Percentiles rank a stretch among this genome's conserved stretches.
These are phyloP conservation scores for Greenwoodochromis staneri DNA, from an alignment of 2,113 vertebrate genomes.

Conservation along the genomic window DNA sequence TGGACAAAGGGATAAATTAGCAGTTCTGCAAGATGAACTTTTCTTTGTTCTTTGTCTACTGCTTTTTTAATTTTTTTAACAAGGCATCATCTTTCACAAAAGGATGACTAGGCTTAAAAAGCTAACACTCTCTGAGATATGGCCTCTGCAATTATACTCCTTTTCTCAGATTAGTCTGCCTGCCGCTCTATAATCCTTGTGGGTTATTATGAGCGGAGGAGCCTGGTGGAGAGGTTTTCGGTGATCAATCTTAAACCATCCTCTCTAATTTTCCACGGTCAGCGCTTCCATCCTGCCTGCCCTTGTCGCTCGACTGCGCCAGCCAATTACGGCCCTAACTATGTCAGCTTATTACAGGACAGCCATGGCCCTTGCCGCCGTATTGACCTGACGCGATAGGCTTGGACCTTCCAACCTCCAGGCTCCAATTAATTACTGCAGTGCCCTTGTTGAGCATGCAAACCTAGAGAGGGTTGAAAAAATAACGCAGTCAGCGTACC, in stretches of 20 bases:
- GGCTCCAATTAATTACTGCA: constrained; percentile 52
- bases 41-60: neutral
- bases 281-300: constrained; percentile 62
- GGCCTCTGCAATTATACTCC: constrained; percentile 44
- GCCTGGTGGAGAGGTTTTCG: constrained; percentile 40
- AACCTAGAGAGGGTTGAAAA: constrained; percentile 1
- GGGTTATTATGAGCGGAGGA: constrained; percentile 44
- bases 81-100: constrained; percentile 30
- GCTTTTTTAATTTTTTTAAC: neutral
- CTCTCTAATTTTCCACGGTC: constrained; percentile 70
- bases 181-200: constrained; percentile 42
- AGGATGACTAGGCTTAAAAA: constrained; percentile 31
- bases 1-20: constrained; percentile 7
- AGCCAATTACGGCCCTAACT: constrained; percentile 62
- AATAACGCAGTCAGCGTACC: constrained; percentile 24
- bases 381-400: constrained; percentile 55
- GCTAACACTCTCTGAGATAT: constrained; percentile 29
- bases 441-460: constrained; percentile 45
- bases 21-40: constrained; percentile 10
- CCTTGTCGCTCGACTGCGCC: constrained; percentile 66
- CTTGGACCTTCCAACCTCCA: constrained; percentile 35
- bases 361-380: constrained; percentile 16
- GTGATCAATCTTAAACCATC: constrained; percentile 71
- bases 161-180: constrained; percentile 46
- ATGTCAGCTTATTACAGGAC: constrained; percentile 66